Conservation (phyloP, 2,113 vertebrate genomes). For the Ornithorhynchus anatinus region DNA sequence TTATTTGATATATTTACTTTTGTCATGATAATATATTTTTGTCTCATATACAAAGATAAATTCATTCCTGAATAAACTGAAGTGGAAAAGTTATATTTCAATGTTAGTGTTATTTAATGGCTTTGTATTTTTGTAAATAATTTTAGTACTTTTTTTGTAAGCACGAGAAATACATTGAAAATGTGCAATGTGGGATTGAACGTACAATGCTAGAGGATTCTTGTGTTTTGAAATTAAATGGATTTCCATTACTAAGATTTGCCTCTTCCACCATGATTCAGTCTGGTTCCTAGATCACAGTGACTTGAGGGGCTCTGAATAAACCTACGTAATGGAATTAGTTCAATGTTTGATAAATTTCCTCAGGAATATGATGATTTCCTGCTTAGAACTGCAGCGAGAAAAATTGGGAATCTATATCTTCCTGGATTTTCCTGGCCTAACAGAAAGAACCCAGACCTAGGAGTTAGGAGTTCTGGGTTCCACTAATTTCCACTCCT, state of each 20-base stretch:
- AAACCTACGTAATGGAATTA: too few species aligned
- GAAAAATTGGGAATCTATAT: too few species aligned
- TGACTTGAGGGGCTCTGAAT: too few species aligned
- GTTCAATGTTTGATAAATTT: too few species aligned
- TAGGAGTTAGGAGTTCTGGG: too few species aligned
- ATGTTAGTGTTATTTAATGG: conserved; percentile 57
- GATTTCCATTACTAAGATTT: conserved; percentile 60
- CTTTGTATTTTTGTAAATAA: conserved; percentile 68
- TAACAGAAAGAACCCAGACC: too few species aligned
- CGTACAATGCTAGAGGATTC: conserved; percentile 60
- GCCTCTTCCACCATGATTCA: too few species aligned
- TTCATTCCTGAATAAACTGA: conserved; percentile 74
- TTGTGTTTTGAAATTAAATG: conserved; percentile 69
- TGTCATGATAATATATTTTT: conserved; percentile 28
- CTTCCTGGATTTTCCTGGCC: too few species aligned
- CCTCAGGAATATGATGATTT: too few species aligned
- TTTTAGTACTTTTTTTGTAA: conserved; percentile 66
- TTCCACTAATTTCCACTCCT: too few species aligned
- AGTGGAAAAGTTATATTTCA: conserved; percentile 45
- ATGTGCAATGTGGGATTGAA: conserved; percentile 62
- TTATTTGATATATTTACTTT: conserved; percentile 40
- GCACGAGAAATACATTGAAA: conserved; percentile 66
- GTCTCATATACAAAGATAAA: conserved; percentile 38
- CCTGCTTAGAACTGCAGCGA: too few species aligned
- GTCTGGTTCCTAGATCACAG: too few species aligned